Conservation (phyloP, 2,113 vertebrate genomes). For the Myanophis thanlyinensis region DNA sequence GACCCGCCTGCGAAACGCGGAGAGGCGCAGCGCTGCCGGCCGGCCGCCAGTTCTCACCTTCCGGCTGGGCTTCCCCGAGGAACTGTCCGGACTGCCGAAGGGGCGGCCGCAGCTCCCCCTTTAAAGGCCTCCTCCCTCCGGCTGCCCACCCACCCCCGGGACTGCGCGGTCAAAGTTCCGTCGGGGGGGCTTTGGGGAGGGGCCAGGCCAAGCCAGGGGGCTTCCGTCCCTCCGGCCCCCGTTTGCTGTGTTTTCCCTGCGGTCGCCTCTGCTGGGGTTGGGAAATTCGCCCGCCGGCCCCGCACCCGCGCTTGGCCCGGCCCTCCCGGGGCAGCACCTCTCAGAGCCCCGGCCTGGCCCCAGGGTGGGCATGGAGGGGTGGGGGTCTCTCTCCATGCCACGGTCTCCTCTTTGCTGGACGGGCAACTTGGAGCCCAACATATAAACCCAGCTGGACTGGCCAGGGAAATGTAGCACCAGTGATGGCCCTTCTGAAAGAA, state of each 20-base stretch:
- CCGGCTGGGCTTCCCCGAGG: neutral
- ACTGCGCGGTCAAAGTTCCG: constrained; percentile 46
- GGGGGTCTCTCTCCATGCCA: neutral
- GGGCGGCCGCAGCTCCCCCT: neutral
- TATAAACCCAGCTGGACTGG: neutral
- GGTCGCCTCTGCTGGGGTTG: neutral
- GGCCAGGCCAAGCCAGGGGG: neutral
- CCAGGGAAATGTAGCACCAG: neutral
- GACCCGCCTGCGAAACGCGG: neutral
- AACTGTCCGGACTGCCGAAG: neutral
- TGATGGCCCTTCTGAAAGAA: neutral
- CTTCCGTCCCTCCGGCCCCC: neutral
- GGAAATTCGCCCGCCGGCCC: neutral
- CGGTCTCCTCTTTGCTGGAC: neutral
- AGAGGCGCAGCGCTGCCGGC: neutral
- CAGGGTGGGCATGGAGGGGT: too few species aligned
- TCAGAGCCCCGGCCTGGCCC: fast-evolving
- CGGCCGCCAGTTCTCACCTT: neutral
- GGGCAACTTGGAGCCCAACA: neutral
- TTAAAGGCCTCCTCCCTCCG: neutral
- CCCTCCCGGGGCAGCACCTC: neutral
- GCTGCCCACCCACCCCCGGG: neutral
- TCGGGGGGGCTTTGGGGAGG: neutral
- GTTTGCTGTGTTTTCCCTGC: fast-evolving
- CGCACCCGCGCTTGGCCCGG: neutral